These are phyloP conservation scores for Zaprionus bogoriensis DNA, from an alignment of 2,888 invertebrate species.

Conservation along the genomic window DNA sequence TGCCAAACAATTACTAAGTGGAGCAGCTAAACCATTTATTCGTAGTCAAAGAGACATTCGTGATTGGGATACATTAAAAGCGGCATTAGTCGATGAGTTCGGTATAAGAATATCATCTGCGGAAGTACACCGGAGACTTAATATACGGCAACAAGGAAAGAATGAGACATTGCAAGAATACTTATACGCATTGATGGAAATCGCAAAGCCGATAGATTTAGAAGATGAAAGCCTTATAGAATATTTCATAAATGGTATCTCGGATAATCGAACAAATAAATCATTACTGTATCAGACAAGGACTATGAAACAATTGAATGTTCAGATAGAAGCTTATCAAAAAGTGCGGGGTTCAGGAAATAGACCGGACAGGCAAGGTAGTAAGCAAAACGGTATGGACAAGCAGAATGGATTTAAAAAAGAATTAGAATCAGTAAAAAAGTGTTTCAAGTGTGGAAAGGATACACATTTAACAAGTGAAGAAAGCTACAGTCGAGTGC, in stretches of 20 bases:
- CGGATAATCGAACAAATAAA: slow-evolving; percentile 1
- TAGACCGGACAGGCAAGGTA: not conserved
- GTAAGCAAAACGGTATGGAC: too few species aligned
- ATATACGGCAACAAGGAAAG: not conserved
- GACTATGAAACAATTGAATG: slow-evolving; percentile 2
- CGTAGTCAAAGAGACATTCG: slow-evolving; percentile 1
- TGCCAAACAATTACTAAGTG: slow-evolving; percentile 15
- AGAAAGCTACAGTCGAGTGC: too few species aligned
- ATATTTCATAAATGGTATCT: slow-evolving; percentile 1
- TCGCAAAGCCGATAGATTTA: slow-evolving; percentile 3
- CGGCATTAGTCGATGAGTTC: not conserved
- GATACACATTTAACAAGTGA: not conserved
- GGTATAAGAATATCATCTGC: slow-evolving; percentile 8
- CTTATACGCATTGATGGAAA: slow-evolving; percentile 15
- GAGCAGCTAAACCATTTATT: slow-evolving; percentile 8
- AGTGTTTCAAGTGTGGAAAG: slow-evolving; percentile 9
- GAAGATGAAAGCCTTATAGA: slow-evolving; percentile 5
- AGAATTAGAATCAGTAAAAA: not conserved
- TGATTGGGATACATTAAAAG: slow-evolving; percentile 8
- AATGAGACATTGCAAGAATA: slow-evolving; percentile 17
- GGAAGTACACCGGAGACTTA: slow-evolving; percentile 1
- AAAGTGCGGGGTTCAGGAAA: not conserved
- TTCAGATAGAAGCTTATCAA: slow-evolving; percentile 1
- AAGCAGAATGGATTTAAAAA: too few species aligned
- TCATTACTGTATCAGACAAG: slow-evolving; percentile 1